Conservation (phyloP, 2,888 invertebrate genomes). For the Drosophila melanosoma region DNA sequence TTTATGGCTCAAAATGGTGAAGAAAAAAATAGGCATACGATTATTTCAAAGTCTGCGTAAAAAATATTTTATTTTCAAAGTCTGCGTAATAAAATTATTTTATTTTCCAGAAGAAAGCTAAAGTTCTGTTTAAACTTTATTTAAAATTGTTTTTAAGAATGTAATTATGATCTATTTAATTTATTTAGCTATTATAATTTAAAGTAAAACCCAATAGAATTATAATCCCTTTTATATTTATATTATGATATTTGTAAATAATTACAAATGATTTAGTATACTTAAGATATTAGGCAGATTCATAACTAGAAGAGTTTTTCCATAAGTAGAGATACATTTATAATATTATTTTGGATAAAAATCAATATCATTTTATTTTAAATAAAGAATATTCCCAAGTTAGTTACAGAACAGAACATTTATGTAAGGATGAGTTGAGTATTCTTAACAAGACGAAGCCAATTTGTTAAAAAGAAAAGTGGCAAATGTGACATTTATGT, state of each 20-base stretch:
- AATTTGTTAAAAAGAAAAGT: neutral
- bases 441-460: neutral
- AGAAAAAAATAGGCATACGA: neutral
- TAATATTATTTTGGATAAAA: too few relatives aligned
- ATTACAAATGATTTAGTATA: neutral
- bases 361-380: too few relatives aligned
- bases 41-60: neutral
- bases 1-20: neutral
- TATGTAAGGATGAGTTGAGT: neutral
- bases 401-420: neutral
- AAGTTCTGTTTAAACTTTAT: neutral
- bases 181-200: neutral
- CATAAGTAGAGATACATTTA: neutral
- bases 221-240: neutral
- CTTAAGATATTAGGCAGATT: rapidly evolving
- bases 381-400: neutral
- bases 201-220: neutral
- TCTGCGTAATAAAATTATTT: neutral
- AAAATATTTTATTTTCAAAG: neutral
- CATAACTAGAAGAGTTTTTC: neutral
- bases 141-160: neutral
- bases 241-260: neutral
- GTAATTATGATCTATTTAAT: neutral
- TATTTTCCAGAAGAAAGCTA: neutral
- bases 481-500: conserved; percentile 1